These are phyloP conservation scores for Agonopterix alstromeriana DNA, from an alignment of 2,888 invertebrate genomes.

Conservation along the genomic window DNA sequence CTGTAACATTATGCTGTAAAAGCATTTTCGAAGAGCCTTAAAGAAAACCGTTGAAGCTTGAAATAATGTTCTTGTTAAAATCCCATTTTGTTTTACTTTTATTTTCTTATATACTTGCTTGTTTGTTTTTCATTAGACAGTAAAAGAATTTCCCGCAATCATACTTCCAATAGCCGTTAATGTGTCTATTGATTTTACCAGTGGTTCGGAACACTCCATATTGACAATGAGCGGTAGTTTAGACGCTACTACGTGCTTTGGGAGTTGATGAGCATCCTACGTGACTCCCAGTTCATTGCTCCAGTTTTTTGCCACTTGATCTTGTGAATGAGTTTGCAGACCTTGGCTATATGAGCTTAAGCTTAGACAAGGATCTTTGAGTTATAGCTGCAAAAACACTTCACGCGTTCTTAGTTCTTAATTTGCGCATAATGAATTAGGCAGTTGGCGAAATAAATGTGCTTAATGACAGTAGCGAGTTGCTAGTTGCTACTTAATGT, in stretches of 20 bases:
- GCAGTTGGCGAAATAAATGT: constrained; percentile 21
- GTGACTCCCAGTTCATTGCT: constrained; percentile 72
- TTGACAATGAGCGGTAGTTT: constrained; percentile 76
- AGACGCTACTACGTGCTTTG: constrained; percentile 66
- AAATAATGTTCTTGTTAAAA: no score
- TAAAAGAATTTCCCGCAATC: constrained; percentile 48
- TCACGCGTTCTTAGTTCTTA: constrained; percentile 22
- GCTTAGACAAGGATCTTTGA: constrained; percentile 48
- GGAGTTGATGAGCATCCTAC: constrained; percentile 62
- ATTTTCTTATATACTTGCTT: constrained; percentile 3
- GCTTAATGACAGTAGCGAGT: constrained; percentile 16
- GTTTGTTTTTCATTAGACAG: constrained; percentile 44
- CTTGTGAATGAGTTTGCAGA: constrained; percentile 67
- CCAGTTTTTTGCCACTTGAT: constrained; percentile 69
- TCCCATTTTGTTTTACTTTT: not conserved
- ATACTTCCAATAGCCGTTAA: constrained; percentile 60
- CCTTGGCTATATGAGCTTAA: constrained; percentile 35
- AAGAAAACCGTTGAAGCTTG: no score
- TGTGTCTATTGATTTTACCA: constrained; percentile 66
- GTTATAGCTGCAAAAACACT: constrained; percentile 50
- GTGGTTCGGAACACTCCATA: constrained; percentile 62
- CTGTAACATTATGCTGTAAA: no score
- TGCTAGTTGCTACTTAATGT: constrained; percentile 10
- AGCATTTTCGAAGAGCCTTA: no score
- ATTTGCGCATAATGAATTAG: constrained; percentile 23